Evolutionary conservation across 2,888 invertebrate genomes (phyloP).

Genomic region (Tetragonula carbonaria): DNA sequence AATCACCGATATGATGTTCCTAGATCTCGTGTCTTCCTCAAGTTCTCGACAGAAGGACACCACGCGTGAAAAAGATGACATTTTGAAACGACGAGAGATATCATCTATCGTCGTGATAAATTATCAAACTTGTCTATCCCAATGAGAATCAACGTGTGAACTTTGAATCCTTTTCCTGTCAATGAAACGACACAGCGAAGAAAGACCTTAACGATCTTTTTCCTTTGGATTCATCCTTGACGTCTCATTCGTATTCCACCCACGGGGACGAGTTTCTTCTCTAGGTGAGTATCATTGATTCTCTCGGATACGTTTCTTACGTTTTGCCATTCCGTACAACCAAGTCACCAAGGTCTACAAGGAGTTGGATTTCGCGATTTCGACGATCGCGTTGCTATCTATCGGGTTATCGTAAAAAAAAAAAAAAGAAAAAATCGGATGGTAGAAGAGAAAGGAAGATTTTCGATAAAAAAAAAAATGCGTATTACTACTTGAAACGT

Average conservation of each 20-base stretch:
- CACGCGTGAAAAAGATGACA: neutral
- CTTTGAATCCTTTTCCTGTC: slow-evolving; percentile 43
- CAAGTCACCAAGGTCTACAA: slow-evolving; percentile 63
- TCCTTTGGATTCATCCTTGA: slow-evolving; percentile 54
- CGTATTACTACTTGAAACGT: slow-evolving; percentile 3
- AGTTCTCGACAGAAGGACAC: neutral
- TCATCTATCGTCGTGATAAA: slow-evolving; percentile 40
- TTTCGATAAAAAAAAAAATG: slow-evolving; percentile 18
- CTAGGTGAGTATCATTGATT: slow-evolving; percentile 66
- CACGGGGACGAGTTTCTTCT: slow-evolving; percentile 66
- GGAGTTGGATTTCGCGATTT: slow-evolving; percentile 60
- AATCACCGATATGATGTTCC: too few species aligned
- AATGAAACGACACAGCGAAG: slow-evolving; percentile 51
- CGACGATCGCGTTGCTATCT: slow-evolving; percentile 50
- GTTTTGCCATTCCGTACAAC: slow-evolving; percentile 49
- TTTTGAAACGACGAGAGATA: neutral
- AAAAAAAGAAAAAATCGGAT: slow-evolving; percentile 17
- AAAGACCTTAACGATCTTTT: slow-evolving; percentile 46
- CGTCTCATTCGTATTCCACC: slow-evolving; percentile 67
- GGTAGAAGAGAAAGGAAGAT: slow-evolving; percentile 45
- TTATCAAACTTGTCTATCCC: slow-evolving; percentile 15
- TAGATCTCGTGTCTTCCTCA: neutral
- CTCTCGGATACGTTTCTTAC: slow-evolving; percentile 61
- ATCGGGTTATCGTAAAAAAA: slow-evolving; percentile 38
- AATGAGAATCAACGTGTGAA: slow-evolving; percentile 18